Evolutionary conservation across 1,140 invertebrate genomes (phyloP), one percentile per base, ranked within the genome.

Genomic region (Drosophila trapezifrons): DNA sequence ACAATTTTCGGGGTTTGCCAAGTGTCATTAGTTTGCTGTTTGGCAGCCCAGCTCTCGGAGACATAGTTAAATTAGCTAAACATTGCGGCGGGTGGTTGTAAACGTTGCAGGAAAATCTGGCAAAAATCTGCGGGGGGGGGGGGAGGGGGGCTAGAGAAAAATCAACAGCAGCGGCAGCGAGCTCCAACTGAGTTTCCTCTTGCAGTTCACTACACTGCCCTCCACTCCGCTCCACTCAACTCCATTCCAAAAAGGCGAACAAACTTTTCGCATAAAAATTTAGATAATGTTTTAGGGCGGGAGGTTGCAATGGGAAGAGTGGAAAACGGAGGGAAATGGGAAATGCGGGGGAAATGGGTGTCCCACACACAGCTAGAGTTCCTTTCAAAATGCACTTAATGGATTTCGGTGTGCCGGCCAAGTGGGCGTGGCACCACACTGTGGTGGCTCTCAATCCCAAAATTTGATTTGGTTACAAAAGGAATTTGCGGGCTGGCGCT

Each of bases 41-140:
- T 86, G 78, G 82, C 83, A 86, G 57, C 64, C 75, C 12, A 8
- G 20, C 8, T 20, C 8, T 73, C 70, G 63, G 71, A 67, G 80
- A 87, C 83, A 86, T 79, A 86, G 83, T 86, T 86, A 86, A 86
- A 86, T 86, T 86, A 86, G 75, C 82, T 87, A 87, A 87, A 87
- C 83, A 86, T 86, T 82, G 82, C 78, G 83, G 75, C 78, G 52
- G 37, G 52, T 60, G 58, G 63, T 58, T 40, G 43, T 37, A 22
- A 25, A 38, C 18, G 37, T 2, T 40, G 17, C 29, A 32, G 22
- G 57, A 66, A 78, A 75, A 80, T 64, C 78, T 75, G 63, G 43
- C 32, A 27, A 29, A 45, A 10, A 6, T 10, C 7, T 27, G 22
- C 15, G 8, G 22, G 27, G 1, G 7, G 13, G 32, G 20, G 46